Percentiles rank a stretch among this genome's conserved stretches.
Conservation (phyloP, 1,140 invertebrate species). For the Drosophila pectinifera region DNA sequence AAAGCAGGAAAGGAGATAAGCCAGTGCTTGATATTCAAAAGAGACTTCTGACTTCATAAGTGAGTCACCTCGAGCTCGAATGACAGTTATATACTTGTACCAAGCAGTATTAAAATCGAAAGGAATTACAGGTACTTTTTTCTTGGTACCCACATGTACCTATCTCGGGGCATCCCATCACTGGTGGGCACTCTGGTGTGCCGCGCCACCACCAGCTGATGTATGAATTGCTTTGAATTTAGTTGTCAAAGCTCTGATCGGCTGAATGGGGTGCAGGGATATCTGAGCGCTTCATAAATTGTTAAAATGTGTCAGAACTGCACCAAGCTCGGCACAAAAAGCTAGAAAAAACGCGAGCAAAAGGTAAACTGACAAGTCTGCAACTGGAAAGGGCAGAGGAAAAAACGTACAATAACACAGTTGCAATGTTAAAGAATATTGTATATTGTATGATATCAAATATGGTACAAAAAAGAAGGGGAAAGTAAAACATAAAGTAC, state of each 20-base stretch:
- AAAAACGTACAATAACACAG: conserved; percentile 53
- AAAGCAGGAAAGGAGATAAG: too few species aligned
- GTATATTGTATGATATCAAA: too few species aligned
- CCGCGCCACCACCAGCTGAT: conserved; percentile 51
- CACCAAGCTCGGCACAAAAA: conserved; percentile 57
- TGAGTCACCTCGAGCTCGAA: too few species aligned
- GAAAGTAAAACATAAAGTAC: conserved; percentile 4
- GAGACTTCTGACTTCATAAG: too few species aligned
- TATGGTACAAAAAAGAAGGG: neutral
- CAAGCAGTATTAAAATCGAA: too few species aligned
- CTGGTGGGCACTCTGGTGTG: conserved; percentile 4
- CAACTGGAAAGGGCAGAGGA: conserved; percentile 60
- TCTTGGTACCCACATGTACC: neutral
- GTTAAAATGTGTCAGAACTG: conserved; percentile 75
- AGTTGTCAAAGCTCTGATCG: conserved; percentile 72
- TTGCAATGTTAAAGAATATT: conserved; percentile 49
- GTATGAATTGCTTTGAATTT: conserved; percentile 83
- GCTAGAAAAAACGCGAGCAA: conserved; percentile 15
- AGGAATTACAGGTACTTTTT: too few species aligned
- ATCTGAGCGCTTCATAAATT: conserved; percentile 71
- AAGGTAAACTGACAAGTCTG: conserved; percentile 17
- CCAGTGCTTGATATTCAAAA: too few species aligned
- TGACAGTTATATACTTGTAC: too few species aligned
- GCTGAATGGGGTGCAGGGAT: conserved; percentile 32
- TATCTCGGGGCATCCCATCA: neutral